Percentiles rank a stretch among this genome's conserved stretches.
These are phyloP conservation scores for Diplodus puntazzo DNA, from an alignment of 2,797 vertebrate genomes.

Conservation along the genomic window DNA sequence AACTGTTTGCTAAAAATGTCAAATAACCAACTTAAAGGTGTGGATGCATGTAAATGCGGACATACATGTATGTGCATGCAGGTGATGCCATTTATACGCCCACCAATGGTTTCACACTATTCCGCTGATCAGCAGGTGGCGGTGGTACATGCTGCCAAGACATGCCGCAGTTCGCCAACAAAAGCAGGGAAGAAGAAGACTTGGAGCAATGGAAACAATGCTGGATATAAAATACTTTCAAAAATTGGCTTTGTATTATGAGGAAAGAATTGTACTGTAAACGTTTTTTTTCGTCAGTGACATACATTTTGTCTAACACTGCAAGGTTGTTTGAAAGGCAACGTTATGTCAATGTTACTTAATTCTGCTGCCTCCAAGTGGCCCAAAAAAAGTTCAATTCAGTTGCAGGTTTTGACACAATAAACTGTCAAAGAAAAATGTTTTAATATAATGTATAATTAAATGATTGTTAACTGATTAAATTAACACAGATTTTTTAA, in stretches of 20 bases:
- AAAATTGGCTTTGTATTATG: background rate
- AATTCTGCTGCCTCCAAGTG: background rate
- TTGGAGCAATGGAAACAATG: background rate
- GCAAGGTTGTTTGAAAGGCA: background rate
- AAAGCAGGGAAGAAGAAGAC: background rate
- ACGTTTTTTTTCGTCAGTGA: no score
- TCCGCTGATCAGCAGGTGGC: background rate
- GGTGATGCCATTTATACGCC: background rate
- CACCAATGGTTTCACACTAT: slow-evolving; percentile 3
- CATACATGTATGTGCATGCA: no score
- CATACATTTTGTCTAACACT: background rate
- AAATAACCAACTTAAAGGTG: background rate
- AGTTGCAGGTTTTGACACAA: background rate
- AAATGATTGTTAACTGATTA: background rate
- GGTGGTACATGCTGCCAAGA: background rate
- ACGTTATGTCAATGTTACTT: background rate
- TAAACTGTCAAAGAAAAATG: background rate
- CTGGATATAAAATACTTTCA: background rate
- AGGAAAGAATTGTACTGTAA: background rate
- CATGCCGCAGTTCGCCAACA: background rate
- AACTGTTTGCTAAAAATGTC: background rate
- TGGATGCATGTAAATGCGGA: background rate
- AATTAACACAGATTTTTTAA: background rate
- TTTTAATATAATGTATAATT: background rate
- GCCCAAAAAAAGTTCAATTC: background rate